These are phyloP conservation scores for Sebastes matsubarae DNA, from an alignment of 2,797 vertebrate genomes.

Conservation along the genomic window DNA sequence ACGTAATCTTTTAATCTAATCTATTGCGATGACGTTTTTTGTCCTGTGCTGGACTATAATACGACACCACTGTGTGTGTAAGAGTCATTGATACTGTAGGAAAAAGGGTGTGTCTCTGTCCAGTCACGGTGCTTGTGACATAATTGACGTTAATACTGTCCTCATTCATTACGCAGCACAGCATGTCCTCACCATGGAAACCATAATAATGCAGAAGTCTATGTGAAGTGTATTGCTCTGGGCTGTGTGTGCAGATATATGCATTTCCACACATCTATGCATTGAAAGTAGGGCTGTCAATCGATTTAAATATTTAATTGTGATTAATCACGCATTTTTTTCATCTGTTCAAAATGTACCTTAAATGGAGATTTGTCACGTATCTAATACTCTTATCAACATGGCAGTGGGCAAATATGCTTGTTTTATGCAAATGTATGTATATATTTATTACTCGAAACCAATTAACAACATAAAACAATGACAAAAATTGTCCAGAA, in stretches of 20 bases:
- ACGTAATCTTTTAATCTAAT: background rate
- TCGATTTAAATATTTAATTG: too few relatives aligned
- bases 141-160: background rate
- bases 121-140: conserved; percentile 17
- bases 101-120: conserved; percentile 41
- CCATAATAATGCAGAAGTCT: conserved; percentile 2
- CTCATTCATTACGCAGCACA: background rate
- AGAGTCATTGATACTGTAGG: conserved; percentile 11
- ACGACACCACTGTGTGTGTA: background rate
- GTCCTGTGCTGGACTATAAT: background rate
- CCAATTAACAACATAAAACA: too few relatives aligned
- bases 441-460: too few relatives aligned
- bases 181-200: conserved; percentile 19
- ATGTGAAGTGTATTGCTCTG: background rate
- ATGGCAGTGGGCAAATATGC: too few relatives aligned
- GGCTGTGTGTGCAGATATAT: background rate
- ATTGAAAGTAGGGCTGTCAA: too few relatives aligned
- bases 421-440: too few relatives aligned
- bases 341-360: too few relatives aligned
- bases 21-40: background rate
- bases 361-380: too few relatives aligned
- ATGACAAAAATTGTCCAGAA: too few relatives aligned
- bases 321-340: too few relatives aligned
- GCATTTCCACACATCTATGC: background rate
- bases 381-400: too few relatives aligned